phyloP scores from a whole-genome alignment of 2,113 vertebrate species.

The Progne subis region DNA sequence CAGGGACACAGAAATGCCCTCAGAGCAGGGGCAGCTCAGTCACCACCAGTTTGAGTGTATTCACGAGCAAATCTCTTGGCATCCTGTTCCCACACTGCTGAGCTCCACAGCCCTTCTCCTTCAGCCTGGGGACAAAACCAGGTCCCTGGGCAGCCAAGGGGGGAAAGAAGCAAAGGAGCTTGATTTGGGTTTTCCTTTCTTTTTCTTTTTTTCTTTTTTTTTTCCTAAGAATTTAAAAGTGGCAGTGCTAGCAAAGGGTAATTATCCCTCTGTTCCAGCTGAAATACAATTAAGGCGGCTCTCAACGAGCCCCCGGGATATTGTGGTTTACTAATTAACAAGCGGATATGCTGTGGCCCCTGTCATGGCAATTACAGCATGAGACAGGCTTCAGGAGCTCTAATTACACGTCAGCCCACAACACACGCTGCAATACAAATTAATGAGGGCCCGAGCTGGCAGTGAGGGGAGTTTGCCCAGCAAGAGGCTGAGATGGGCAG shows the following conservation, averaged over 20 bases:
- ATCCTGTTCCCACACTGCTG: rapidly evolving
- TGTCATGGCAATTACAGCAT: conserved; percentile 77
- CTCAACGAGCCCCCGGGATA: conserved; percentile 76
- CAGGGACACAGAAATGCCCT: background rate
- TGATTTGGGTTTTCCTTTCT: background rate
- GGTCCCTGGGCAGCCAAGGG: background rate
- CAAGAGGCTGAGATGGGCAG: background rate
- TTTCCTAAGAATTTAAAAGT: conserved; percentile 67
- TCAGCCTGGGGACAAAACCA: background rate
- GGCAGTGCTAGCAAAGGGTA: conserved; percentile 66
- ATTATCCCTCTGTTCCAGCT: conserved; percentile 78
- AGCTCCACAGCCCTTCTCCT: background rate
- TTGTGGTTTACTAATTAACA: conserved; percentile 83
- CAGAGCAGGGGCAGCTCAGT: background rate
- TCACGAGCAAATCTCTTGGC: background rate
- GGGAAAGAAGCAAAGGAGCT: background rate
- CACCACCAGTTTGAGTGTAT: background rate
- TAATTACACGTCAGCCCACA: conserved; percentile 60
- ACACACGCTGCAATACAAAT: conserved; percentile 65
- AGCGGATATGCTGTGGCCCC: conserved; percentile 79
- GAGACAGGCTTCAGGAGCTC: conserved; percentile 69
- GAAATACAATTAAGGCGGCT: conserved; percentile 79
- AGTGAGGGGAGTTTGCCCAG: conserved; percentile 18
- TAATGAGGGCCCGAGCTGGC: conserved; percentile 46
- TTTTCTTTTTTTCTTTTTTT: background rate